Evolutionary conservation across 2,113 vertebrate genomes (phyloP).

Genomic region (Cyanistes caeruleus): DNA sequence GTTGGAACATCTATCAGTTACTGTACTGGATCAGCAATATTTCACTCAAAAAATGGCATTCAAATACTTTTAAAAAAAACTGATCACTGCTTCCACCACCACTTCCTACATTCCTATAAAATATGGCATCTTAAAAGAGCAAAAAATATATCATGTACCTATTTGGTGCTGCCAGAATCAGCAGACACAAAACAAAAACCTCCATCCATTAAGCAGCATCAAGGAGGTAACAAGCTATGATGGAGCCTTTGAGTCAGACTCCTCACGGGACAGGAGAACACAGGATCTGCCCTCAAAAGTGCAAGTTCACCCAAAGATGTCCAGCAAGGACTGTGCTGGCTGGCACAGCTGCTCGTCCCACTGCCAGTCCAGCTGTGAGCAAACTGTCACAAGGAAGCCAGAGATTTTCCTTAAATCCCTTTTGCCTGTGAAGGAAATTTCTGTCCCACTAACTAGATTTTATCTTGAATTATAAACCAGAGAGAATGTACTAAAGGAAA

Average conservation of each 20-base stretch:
- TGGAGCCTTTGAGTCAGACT: neutral
- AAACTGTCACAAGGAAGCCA: neutral
- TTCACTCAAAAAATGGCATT: neutral
- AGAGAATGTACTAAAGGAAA: neutral
- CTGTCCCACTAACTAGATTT: neutral
- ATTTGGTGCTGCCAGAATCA: neutral
- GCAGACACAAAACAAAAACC: neutral
- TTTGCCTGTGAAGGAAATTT: neutral
- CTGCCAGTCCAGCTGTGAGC: neutral
- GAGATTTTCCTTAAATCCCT: neutral
- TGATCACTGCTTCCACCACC: neutral
- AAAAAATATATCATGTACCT: neutral
- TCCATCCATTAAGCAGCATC: neutral
- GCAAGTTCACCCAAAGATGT: neutral
- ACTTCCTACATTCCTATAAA: neutral
- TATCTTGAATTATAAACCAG: neutral
- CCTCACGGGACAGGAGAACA: neutral
- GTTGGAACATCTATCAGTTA: constrained; percentile 14
- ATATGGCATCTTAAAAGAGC: neutral
- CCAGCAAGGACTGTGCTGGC: neutral
- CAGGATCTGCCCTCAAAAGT: neutral
- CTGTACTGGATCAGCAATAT: neutral
- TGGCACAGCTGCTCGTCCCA: neutral
- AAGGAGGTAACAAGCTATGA: neutral
- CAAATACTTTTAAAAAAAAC: neutral